These are phyloP conservation scores for Chorisops tibialis DNA, from an alignment of 2,888 invertebrate species.

Conservation along the genomic window DNA sequence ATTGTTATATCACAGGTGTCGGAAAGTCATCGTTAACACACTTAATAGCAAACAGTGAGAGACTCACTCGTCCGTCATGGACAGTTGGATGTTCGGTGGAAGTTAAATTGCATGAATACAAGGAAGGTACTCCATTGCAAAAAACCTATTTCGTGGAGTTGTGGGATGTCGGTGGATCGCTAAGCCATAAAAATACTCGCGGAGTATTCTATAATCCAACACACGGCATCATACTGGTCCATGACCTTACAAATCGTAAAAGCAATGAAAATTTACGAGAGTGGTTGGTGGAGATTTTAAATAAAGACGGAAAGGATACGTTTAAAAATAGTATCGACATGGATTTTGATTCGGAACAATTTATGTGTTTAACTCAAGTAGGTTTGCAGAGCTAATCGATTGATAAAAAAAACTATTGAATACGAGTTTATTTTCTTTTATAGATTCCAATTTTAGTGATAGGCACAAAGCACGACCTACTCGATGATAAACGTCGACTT, in stretches of 20 bases:
- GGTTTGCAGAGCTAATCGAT: neutral
- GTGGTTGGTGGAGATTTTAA: constrained; percentile 89
- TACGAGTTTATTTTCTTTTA: constrained; percentile 40
- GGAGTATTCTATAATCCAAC: constrained; percentile 91
- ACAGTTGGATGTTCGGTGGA: constrained; percentile 96
- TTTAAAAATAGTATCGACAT: constrained; percentile 38
- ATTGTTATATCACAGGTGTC: no score
- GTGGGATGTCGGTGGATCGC: constrained; percentile 96
- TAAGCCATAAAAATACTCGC: constrained; percentile 88
- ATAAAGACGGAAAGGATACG: constrained; percentile 61
- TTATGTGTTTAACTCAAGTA: constrained; percentile 75
- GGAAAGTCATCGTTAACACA: constrained; percentile 96
- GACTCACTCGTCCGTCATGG: constrained; percentile 84
- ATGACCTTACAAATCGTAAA: constrained; percentile 94
- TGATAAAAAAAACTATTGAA: no score
- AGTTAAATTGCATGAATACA: constrained; percentile 91
- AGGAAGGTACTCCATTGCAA: constrained; percentile 89
- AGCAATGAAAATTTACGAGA: constrained; percentile 90
- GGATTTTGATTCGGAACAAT: constrained; percentile 81
- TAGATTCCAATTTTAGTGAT: constrained; percentile 91
- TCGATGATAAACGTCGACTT: constrained; percentile 67
- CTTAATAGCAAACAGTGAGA: constrained; percentile 83
- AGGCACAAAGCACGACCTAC: constrained; percentile 88
- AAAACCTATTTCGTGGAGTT: constrained; percentile 90
- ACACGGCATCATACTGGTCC: constrained; percentile 94